Evolutionary conservation across 2,888 invertebrate species (phyloP), one percentile per base, ranked within the genome.

Genomic region (Toxonevra muliebris): DNA sequence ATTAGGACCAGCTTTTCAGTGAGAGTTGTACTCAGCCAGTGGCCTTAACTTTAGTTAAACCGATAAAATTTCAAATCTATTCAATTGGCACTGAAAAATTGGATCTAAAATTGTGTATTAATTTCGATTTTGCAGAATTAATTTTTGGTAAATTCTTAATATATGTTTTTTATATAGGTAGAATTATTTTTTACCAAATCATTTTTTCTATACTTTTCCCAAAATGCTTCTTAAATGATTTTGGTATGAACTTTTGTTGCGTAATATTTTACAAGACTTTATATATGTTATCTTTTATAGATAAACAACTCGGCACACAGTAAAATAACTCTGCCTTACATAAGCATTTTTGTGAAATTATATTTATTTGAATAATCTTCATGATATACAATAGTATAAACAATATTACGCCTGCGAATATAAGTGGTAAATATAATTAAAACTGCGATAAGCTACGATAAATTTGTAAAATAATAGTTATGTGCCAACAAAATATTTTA

Each of bases 321-420:
- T n/a, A 30, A 30, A 30, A 30, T 30, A 30, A 30, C 7, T 30
- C 20, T 58, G 52, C 58, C 58, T 65, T 65, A 20, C 20, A 13
- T 17, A 20, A 19, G 48, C 59, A 58, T 65, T 30, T 19, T 59
- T 17, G 42, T 59, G 41, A 9, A 58, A n/a, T n/a, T 13, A 13
- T 48, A 40, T 52, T 65, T 65, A 50, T 58, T 65, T 65, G 41
- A 42, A n/a, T 52, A 65, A 65, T 58, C 65, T 65, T 43, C 41
- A 15, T 59, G 65, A 65, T 58, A 42, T 20, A 59, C 58, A n/a
- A n/a, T n/a, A 30, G 40, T 48, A 10, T 12, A 48, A 48, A 15
- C 48, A n/a, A 48, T 30, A 10, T 15, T 13, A 8, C 48, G 8
- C 11, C 11, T 48, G 11, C 11, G 48, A 11, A 12, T 12, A 52